Base-by-base conservation (phyloP, 2,888 invertebrate species). In the Tenthredo amoena region DNA sequence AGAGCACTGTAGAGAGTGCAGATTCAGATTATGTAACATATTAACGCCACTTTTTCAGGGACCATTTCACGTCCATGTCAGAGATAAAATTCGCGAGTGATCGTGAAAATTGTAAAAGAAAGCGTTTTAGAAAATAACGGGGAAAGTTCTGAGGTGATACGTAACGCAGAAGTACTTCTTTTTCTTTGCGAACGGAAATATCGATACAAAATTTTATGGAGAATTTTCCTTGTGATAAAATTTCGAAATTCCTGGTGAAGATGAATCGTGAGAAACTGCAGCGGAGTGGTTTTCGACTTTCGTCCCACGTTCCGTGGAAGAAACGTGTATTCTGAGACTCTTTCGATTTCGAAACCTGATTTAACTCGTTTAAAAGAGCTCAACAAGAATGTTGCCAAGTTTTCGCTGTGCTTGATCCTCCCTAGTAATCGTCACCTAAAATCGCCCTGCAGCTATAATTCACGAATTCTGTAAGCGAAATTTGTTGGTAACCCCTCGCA, bases 401-500 rank as follows among this genome's bases (percentile, higher is more conserved):
- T 68, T 34, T 34, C 68, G 26, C 18, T 18, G 31, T 68, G 68
- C 26, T 68, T 68, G 68, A 34, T 26, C 34, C 68, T 68, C 34
- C 68, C 68, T 5, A 34, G 12, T 34, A 31, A 18, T 68, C 34
- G 34, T 34, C 34, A 21, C 18, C n/a, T 62, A 68, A 34, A 31
- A 34, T 68, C 68, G 1, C 15, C 31, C 34, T 12, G 18, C 18
- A 68, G 34, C 12, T 34, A 68, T 68, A 34, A 68, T 68, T 68
- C 34, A 68, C 68, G 31, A 68, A 68, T 34, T 31, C 1, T 68
- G 68, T 68, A 15, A 68, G 31, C 68, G 68, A 68, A 68, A 68
- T 68, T 68, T 68, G 68, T 34, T 68, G 68, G 18, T 68, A 34
- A 31, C 68, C 68, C 68, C 34, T 26, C 68, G 68, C 18, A 34